Base-by-base conservation (phyloP, 2,888 invertebrate genomes). In the Antitype chi region DNA sequence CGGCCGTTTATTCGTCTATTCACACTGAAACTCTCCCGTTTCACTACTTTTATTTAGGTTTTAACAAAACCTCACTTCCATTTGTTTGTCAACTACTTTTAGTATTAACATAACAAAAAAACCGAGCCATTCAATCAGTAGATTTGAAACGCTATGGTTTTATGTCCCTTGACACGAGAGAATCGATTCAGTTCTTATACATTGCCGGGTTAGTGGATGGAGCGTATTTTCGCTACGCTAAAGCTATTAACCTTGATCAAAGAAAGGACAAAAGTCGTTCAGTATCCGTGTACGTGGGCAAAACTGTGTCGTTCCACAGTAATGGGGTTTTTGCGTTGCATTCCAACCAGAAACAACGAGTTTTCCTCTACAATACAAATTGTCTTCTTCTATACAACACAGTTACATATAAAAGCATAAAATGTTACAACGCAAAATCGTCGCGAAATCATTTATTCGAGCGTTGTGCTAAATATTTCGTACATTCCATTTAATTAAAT, bases 171-270 rank as follows among this genome's bases (percentile, higher is more conserved):
- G 38, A 64, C 77, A 64, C 32, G 53, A 73, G 52, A 67, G 66
- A 73, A 86, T 71, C 64, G 80, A 70, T 88, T 70, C 66, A 76
- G 57, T 69, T 85, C 84, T 71, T 53, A 71, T 73, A 78, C 82
- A 86, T 81, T 89, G 89, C 88, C 86, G 87, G 85, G 81, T 85
- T 87, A 82, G 81, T 86, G 81, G 87, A 88, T 85, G 87, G 81
- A 90, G 87, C 85, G 86, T 90, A 89, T 92, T 90, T 90, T 91
- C 85, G 75, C 80, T 82, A 81, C 85, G 75, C 80, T 82, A 81
- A 85, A 74, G 74, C 89, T 87, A 89, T 92, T 92, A 92, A 90
- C 92, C 90, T 92, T 93, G 90, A 92, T 92, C 89, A 88, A 88
- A 89, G 86, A 85, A 87, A 88, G 90, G 90, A 86, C 85, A 85